A percentile compares a stretch with the other conserved stretches of the same genome.
These are phyloP conservation scores for Sus cebifrons DNA, from an alignment of 2,797 vertebrate species.

Conservation along the genomic window DNA sequence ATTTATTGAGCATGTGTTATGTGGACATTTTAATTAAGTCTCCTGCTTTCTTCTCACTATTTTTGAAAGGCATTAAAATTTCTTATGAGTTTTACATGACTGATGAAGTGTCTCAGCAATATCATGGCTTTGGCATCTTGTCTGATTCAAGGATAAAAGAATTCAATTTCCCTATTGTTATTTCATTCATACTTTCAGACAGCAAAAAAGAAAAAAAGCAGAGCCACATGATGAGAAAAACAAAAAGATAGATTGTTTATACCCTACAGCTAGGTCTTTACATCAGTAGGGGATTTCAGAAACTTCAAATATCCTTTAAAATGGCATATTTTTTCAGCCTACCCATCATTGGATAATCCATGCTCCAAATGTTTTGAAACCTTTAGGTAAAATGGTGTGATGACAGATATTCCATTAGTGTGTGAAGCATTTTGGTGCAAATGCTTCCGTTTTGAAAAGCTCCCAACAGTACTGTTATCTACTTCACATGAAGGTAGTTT, in stretches of 20 bases:
- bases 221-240: not conserved
- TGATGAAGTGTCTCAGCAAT: conserved; percentile 20
- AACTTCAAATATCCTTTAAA: conserved; percentile 66
- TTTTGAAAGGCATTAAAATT: conserved; percentile 62
- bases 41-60: conserved; percentile 56
- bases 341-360: conserved; percentile 63
- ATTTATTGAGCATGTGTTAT: conserved; percentile 36
- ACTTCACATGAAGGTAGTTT: not conserved
- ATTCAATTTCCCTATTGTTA: conserved; percentile 67
- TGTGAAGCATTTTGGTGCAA: conserved; percentile 25
- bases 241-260: conserved; percentile 47
- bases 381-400: conserved; percentile 63
- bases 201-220: conserved; percentile 13
- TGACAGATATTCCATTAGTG: conserved; percentile 51
- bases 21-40: conserved; percentile 44
- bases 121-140: conserved; percentile 57
- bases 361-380: conserved; percentile 61
- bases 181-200: conserved; percentile 69
- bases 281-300: conserved; percentile 49
- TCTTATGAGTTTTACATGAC: not conserved
- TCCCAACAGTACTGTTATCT: not conserved
- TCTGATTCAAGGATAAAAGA: conserved; percentile 72
- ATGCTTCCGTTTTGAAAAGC: conserved; percentile 6
- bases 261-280: conserved; percentile 59
- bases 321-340: conserved; percentile 37